Evolutionary conservation across 2,888 invertebrate genomes (phyloP).

Genomic region (Allygus modestus): DNA sequence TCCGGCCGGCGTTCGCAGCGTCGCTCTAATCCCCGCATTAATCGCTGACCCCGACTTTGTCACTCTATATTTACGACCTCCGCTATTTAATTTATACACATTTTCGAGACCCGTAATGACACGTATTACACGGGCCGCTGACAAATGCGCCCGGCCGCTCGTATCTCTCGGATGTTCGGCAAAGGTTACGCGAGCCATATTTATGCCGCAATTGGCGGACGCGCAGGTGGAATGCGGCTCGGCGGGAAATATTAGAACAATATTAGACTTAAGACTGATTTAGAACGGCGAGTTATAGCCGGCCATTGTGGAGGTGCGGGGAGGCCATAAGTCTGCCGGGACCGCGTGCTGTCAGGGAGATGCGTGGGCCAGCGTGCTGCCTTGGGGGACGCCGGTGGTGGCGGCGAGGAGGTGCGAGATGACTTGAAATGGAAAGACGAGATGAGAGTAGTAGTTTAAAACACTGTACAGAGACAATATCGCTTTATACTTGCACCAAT

Average conservation of each 20-base stretch:
- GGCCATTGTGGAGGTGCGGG: constrained; percentile 24
- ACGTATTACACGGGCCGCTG: constrained; percentile 49
- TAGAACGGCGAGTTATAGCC: background rate
- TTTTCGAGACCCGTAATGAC: constrained; percentile 52
- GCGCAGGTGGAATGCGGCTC: constrained; percentile 51
- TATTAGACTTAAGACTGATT: constrained; percentile 58
- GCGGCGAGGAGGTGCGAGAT: too few relatives aligned
- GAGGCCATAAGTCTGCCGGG: background rate
- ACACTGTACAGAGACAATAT: too few relatives aligned
- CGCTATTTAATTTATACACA: constrained; percentile 53
- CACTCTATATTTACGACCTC: constrained; percentile 34
- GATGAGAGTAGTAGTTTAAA: too few relatives aligned
- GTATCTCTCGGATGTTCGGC: constrained; percentile 55
- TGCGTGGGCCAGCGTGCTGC: background rate
- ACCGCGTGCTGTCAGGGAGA: background rate
- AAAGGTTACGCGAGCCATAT: constrained; percentile 57
- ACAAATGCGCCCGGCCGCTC: constrained; percentile 38
- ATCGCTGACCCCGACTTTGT: constrained; percentile 32
- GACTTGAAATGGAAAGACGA: too few relatives aligned
- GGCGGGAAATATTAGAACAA: constrained; percentile 56
- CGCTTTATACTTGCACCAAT: too few relatives aligned
- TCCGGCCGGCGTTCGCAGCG: background rate
- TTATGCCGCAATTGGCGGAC: constrained; percentile 52
- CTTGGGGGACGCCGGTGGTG: background rate
- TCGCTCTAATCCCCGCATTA: constrained; percentile 23